Percentiles rank a stretch among this genome's conserved stretches.
Evolutionary conservation across 2,888 invertebrate species (phyloP).

Genomic region (Blera fallax): DNA sequence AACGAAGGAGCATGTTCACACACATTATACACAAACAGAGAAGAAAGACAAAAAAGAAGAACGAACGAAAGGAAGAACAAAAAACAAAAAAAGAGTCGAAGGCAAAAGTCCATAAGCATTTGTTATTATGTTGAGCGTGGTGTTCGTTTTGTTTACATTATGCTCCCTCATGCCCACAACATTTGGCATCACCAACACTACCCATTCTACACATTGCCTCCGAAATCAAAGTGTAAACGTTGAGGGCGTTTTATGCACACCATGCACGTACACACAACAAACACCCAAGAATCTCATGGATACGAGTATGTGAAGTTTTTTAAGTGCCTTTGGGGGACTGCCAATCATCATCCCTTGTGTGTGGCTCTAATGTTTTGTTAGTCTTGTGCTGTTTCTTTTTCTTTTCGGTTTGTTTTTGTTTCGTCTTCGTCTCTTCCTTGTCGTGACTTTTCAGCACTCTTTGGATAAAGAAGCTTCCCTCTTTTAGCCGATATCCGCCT

Average conservation of each 20-base stretch:
- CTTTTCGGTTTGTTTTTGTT: constrained; percentile 53
- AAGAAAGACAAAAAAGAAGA: background rate
- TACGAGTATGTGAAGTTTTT: constrained; percentile 47
- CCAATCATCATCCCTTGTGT: constrained; percentile 59
- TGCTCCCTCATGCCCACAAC: constrained; percentile 42
- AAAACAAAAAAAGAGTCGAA: constrained; percentile 3
- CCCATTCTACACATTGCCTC: background rate
- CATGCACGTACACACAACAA: constrained; percentile 58
- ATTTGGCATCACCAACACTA: constrained; percentile 23
- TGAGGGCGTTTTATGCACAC: constrained; percentile 56
- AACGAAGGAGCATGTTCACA: constrained; percentile 24
- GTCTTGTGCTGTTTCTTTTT: constrained; percentile 8
- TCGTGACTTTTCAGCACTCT: constrained; percentile 44
- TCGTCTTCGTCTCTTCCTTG: constrained; percentile 20
- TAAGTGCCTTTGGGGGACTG: constrained; percentile 52
- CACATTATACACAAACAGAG: background rate
- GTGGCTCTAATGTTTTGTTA: constrained; percentile 33
- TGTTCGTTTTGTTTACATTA: constrained; percentile 68
- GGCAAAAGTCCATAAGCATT: constrained; percentile 59
- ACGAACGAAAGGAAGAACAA: background rate
- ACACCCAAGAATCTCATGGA: constrained; percentile 54
- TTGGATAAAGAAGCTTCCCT: background rate
- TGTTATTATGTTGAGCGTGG: constrained; percentile 60
- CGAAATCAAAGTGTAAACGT: constrained; percentile 60
- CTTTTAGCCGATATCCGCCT: background rate